Evolutionary conservation across 2,113 vertebrate genomes (phyloP).

Genomic region (Sisor rabdophorus): DNA sequence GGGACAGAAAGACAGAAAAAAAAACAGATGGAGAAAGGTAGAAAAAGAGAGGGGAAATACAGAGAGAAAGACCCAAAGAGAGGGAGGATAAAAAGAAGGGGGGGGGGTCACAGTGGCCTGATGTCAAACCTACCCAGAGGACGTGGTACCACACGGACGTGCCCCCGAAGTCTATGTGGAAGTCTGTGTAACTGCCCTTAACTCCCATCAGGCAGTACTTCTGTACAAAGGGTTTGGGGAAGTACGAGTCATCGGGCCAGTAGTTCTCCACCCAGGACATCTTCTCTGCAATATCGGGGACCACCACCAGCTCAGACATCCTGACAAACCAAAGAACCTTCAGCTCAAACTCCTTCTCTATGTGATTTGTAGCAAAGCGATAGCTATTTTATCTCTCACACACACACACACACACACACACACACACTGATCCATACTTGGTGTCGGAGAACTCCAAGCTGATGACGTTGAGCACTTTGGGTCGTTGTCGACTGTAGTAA

Average conservation of each 20-base stretch:
- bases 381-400: background rate
- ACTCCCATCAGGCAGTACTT: conserved; percentile 99
- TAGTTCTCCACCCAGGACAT: conserved; percentile 99
- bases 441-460: conserved; percentile 98
- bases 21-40: no score
- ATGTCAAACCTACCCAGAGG: conserved; percentile 81
- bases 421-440: conserved; percentile 73
- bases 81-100: no score
- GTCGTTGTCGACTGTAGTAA: conserved; percentile 83
- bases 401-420: background rate
- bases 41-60: no score
- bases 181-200: conserved; percentile 96
- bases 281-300: conserved; percentile 91
- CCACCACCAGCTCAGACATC: conserved; percentile 94
- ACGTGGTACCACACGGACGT: conserved; percentile 99
- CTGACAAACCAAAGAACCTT: conserved; percentile 61
- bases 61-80: no score
- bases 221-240: conserved; percentile 97
- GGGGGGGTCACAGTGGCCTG: background rate
- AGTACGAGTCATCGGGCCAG: conserved; percentile 97
- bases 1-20: no score
- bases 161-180: conserved; percentile 98
- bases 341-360: background rate
- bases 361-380: background rate
- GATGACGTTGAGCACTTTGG: conserved; percentile 98